A percentile compares a stretch with the other conserved stretches of the same genome.
Evolutionary conservation across 2,113 vertebrate species (phyloP).

Genomic region (Phyllopteryx taeniolatus): DNA sequence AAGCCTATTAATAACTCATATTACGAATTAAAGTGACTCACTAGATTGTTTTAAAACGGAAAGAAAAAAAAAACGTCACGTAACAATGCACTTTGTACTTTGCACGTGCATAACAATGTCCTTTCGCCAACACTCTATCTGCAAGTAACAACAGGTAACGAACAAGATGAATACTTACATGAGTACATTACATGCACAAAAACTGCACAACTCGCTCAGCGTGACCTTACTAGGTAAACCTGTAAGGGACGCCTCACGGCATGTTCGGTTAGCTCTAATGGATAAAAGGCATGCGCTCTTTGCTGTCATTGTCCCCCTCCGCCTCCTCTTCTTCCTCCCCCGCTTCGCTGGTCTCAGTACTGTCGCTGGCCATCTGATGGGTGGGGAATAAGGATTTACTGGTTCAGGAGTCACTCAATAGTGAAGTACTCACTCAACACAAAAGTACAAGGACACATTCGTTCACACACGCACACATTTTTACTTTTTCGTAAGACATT

Average conservation of each 20-base stretch:
- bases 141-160: constrained; percentile 64
- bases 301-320: constrained; percentile 92
- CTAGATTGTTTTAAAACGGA: constrained; percentile 22
- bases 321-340: constrained; percentile 98
- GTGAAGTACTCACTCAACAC: neutral
- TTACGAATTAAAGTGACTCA: constrained; percentile 1
- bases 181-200: constrained; percentile 66
- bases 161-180: constrained; percentile 34
- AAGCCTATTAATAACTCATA: neutral
- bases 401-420: neutral
- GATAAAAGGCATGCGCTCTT: constrained; percentile 98
- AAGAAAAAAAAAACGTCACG: neutral
- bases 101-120: constrained; percentile 8
- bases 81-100: neutral
- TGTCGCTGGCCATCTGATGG: constrained; percentile 94
- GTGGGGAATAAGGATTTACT: neutral
- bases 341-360: constrained; percentile 97
- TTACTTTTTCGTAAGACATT: too few relatives aligned
- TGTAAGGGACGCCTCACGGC: constrained; percentile 1
- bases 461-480: neutral
- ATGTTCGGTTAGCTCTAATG: constrained; percentile 73
- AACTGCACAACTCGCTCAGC: constrained; percentile 72
- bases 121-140: constrained; percentile 40
- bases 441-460: neutral
- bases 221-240: constrained; percentile 58